phyloP scores from a whole-genome alignment of 2,797 vertebrate genomes.

The Anabacerthia variegaticeps region DNA sequence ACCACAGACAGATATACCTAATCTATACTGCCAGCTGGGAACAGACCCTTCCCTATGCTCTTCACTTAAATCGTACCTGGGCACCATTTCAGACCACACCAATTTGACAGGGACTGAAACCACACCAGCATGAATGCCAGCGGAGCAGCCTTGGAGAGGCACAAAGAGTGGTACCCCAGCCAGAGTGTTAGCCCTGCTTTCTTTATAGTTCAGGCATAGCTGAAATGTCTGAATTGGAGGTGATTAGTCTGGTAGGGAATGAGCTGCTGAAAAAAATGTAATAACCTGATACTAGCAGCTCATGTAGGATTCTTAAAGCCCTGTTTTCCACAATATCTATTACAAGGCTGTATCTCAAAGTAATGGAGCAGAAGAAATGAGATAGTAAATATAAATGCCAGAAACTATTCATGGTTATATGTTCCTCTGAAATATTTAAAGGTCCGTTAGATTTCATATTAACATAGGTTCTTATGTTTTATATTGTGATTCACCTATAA shows the following conservation, averaged over 20 bases:
- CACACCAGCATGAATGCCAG: fast-evolving
- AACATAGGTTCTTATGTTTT: background rate
- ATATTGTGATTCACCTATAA: background rate
- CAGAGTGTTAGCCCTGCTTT: background rate
- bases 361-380: background rate
- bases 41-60: too few relatives aligned
- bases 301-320: background rate
- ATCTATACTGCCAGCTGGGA: background rate
- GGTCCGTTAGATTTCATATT: background rate
- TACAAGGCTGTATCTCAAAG: background rate
- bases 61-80: background rate
- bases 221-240: background rate
- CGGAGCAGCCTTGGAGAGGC: fast-evolving
- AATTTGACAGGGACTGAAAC: background rate
- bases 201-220: background rate
- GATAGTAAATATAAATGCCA: background rate
- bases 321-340: background rate
- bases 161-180: background rate
- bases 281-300: background rate
- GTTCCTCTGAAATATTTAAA: background rate
- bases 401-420: background rate
- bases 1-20: too few relatives aligned
- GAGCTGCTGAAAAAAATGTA: background rate
- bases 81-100: background rate
- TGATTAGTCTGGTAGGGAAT: background rate